A percentile compares a stretch with the other conserved stretches of the same genome.
Evolutionary conservation across 2,888 invertebrate species (phyloP).

Genomic region (Sceliomorpha sp.): DNA sequence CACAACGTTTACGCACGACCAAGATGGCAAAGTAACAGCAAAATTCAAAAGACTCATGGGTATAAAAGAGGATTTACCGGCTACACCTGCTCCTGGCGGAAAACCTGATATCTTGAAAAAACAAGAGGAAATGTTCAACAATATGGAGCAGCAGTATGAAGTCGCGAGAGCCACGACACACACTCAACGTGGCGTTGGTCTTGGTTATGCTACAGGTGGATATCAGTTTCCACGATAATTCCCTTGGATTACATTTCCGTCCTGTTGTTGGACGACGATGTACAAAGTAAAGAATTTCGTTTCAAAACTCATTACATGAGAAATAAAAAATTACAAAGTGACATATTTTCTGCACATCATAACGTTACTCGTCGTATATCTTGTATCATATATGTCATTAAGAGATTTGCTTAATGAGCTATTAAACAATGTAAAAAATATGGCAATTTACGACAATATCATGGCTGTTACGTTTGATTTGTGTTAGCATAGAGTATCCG

Average conservation of each 20-base stretch:
- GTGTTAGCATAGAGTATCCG: too few relatives aligned
- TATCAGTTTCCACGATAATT: conserved; percentile 82
- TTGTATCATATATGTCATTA: conserved; percentile 48
- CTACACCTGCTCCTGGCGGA: conserved; percentile 73
- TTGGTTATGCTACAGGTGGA: conserved; percentile 86
- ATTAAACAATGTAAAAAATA: too few relatives aligned
- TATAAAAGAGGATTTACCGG: conserved; percentile 85
- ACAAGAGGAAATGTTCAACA: conserved; percentile 93
- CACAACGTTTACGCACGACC: conserved; percentile 93
- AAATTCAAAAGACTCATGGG: conserved; percentile 99
- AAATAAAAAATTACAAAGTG: conserved; percentile 10
- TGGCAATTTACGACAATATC: too few relatives aligned
- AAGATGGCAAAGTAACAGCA: conserved; percentile 94
- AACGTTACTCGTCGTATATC: conserved; percentile 40
- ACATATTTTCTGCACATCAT: conserved; percentile 52
- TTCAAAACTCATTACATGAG: too few relatives aligned
- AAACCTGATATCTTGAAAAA: conserved; percentile 84
- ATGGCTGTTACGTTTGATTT: too few relatives aligned
- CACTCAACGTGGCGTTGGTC: conserved; percentile 94
- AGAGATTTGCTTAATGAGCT: conserved; percentile 4
- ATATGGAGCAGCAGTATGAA: conserved; percentile 98
- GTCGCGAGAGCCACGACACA: conserved; percentile 97
- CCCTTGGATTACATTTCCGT: background rate
- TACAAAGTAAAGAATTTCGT: background rate
- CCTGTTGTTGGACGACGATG: background rate